These are phyloP conservation scores for Neoascia interrupta DNA, from an alignment of 2,888 invertebrate species.

Conservation along the genomic window DNA sequence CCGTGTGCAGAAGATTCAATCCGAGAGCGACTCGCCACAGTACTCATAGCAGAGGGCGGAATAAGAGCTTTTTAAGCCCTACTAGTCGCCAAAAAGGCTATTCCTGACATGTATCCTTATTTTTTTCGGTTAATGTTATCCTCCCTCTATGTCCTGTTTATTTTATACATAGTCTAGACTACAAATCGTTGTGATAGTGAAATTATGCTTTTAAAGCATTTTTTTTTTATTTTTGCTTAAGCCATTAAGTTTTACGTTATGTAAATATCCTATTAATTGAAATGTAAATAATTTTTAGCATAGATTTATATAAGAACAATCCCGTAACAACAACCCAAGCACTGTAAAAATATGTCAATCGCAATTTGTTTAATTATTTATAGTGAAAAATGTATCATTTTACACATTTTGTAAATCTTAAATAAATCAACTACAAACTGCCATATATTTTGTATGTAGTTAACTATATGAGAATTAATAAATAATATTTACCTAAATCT, in stretches of 20 bases:
- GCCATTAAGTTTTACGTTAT: slow-evolving; percentile 18
- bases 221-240: slow-evolving; percentile 23
- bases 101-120: too few relatives aligned
- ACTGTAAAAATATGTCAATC: slow-evolving; percentile 53
- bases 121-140: background rate
- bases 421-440: slow-evolving; percentile 63
- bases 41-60: slow-evolving; percentile 75
- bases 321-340: slow-evolving; percentile 11
- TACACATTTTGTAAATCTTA: background rate
- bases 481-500: slow-evolving; percentile 5
- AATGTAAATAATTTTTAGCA: slow-evolving; percentile 10
- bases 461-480: slow-evolving; percentile 11
- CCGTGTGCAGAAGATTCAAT: slow-evolving; percentile 89
- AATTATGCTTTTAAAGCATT: slow-evolving; percentile 62
- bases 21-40: slow-evolving; percentile 89
- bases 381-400: slow-evolving; percentile 63
- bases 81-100: too few relatives aligned
- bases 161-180: slow-evolving; percentile 49
- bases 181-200: slow-evolving; percentile 67
- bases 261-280: slow-evolving; percentile 37
- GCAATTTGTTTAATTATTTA: slow-evolving; percentile 31
- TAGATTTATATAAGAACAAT: slow-evolving; percentile 20
- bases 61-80: too few relatives aligned
- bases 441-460: slow-evolving; percentile 67
- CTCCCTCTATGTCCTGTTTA: slow-evolving; percentile 15